A percentile compares a stretch with the other conserved stretches of the same genome.
Conservation (phyloP, 2,797 vertebrate species). For the Paratrypauchen microcephalus region DNA sequence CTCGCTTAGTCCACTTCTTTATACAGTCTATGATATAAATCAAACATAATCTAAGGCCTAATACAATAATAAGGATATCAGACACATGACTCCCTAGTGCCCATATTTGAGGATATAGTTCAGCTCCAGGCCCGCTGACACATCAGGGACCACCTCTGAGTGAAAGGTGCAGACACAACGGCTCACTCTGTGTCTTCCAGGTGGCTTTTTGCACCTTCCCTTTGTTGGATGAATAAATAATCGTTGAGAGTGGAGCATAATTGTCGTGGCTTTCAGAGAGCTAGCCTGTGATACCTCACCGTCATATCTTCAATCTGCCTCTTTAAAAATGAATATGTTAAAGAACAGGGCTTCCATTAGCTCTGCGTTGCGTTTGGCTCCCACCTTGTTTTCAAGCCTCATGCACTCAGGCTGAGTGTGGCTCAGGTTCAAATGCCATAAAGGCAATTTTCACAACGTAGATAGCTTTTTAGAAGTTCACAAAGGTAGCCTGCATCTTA, state of each 20-base stretch:
- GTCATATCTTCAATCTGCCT: constrained; percentile 62
- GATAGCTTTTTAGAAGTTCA: constrained; percentile 23
- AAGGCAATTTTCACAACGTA: constrained; percentile 22
- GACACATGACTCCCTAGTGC: no score
- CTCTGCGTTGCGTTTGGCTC: constrained; percentile 62
- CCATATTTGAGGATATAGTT: not conserved
- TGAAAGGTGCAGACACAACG: constrained; percentile 53
- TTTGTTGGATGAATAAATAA: constrained; percentile 79
- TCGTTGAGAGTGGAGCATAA: constrained; percentile 75
- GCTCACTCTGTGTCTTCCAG: constrained; percentile 33
- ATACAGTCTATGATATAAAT: no score
- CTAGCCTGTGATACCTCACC: constrained; percentile 48
- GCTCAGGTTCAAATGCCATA: constrained; percentile 29
- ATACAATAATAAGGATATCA: no score
- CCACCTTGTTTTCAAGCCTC: constrained; percentile 66
- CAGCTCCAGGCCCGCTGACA: constrained; percentile 65
- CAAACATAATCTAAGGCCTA: no score
- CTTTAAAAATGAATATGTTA: constrained; percentile 81
- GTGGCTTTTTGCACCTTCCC: constrained; percentile 73
- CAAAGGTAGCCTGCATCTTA: constrained; percentile 22
- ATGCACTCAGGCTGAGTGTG: constrained; percentile 68
- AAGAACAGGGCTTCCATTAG: constrained; percentile 77
- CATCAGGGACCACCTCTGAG: constrained; percentile 60
- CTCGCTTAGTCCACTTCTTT: no score
- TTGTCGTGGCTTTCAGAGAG: constrained; percentile 76